Base-by-base conservation (phyloP, 1,140 invertebrate genomes). In the Chironomus tepperi region DNA sequence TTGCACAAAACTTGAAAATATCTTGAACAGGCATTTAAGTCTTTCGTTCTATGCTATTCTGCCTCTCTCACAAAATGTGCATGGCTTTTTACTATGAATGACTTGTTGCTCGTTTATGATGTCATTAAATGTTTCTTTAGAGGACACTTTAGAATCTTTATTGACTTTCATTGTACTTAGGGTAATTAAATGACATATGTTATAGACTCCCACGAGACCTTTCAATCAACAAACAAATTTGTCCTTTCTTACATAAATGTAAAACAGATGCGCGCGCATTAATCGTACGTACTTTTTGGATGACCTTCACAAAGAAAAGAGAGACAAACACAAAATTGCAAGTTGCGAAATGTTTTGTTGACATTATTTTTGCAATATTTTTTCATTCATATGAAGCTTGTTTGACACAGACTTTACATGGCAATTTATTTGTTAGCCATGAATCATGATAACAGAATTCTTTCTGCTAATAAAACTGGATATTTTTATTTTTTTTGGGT, bases 161-260 rank as follows among this genome's bases (percentile, higher is more conserved):
- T 57, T 57, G 15, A 12, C 47, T 15, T 57, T 57, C n/a, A 57
- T 57, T 57, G 47, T 57, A 57, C 8, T 57, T n/a, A 57, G n/a
- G 15, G n/a, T 12, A 57, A 57, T 34, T 34, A 34, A 34, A 34
- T 34, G 24, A 57, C 47, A 57, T n/a, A 57, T 57, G 47, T 57
- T 57, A 34, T 34, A 34, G 47, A 57, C 47, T n/a, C 47, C 47
- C 47, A 57, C 47, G 47, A 57, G 47, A n/a, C 47, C n/a, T 57
- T 57, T 57, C n/a, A n/a, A 12, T 57, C 47, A 57, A n/a, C 47
- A 57, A 57, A 57, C 12, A 1, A 57, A 34, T 34, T 34, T 34
- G 24, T 34, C 24, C 24, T 34, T 34, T 34, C 24, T 1, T 34
- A 34, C 24, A 34, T 34, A 34, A 34, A 34, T 34, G 24, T 34